Evolutionary conservation across 2,797 vertebrate species (phyloP), one percentile per base, ranked within the genome.

Genomic region (Oophaga sylvatica): DNA sequence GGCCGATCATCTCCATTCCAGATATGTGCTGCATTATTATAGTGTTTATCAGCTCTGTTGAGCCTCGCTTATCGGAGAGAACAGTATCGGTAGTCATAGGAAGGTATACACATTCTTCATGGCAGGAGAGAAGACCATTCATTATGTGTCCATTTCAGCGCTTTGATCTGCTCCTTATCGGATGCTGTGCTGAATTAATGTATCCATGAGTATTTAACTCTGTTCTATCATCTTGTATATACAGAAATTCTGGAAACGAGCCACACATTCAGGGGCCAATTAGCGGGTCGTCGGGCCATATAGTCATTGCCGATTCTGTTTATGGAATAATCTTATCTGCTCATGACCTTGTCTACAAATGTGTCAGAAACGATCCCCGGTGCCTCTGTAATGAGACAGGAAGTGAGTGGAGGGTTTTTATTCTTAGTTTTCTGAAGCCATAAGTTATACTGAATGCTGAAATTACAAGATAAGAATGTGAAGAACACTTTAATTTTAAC

Each of bases 71-170:
- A 67, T 84, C 35, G 17, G 19, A 48, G 9, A 45, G 41, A 29
- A 17, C 35, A 53, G 48, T 65, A 45, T 11, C 35, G 77, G 15
- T 83, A 84, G 11, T 76, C 1, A 77, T 13, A 20, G 13, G 48
- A 62, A 62, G 17, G 8, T 63, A 6, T 84, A 76, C 29, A 84
- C 29, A 84, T 77, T 84, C 83, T 77, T 84, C 15, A 65, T 65
- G 31, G 31, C 22, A 48, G 57, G 0, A 26, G 41, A 17, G 57
- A 2, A 26, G 41, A 17, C 80, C 45, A n/a, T 29, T 15, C n/a
- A 19, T 68, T 26, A 19, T 65, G 57, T 20, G 70, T 45, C 31
- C 70, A 45, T 73, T 29, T 62, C 35, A 63, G 4, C 26, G 68
- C 29, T n/a, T 75, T n/a, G 2, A 45, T n/a, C 20, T 31, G 65